These are phyloP conservation scores for Poecilia velifera DNA, from an alignment of 2,797 vertebrate species.

Conservation along the genomic window DNA sequence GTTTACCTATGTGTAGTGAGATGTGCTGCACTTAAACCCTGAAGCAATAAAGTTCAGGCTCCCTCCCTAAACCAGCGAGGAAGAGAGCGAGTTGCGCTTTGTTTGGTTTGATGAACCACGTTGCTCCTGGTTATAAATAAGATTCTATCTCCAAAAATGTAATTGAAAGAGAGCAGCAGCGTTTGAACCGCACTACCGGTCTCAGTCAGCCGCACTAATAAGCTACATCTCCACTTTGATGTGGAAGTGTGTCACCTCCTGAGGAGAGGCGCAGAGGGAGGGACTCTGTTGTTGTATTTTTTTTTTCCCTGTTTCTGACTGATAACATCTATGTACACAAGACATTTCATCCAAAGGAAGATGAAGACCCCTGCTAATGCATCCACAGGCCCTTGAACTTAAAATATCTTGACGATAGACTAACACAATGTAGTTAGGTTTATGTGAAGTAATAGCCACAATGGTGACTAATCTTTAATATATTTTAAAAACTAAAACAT, in stretches of 20 bases:
- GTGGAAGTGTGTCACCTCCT: slow-evolving; percentile 75
- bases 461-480: no score
- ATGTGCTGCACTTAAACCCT: slow-evolving; percentile 28
- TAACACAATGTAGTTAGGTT: neutral
- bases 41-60: slow-evolving; percentile 35
- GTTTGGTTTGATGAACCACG: slow-evolving; percentile 79
- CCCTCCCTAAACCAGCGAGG: slow-evolving; percentile 16
- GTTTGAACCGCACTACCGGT: slow-evolving; percentile 62
- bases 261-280: slow-evolving; percentile 54
- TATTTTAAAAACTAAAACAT: neutral
- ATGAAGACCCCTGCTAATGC: slow-evolving; percentile 3
- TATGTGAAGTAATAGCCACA: neutral
- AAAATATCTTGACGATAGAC: neutral
- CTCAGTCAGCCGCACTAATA: slow-evolving; percentile 71
- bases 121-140: slow-evolving; percentile 65
- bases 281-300: slow-evolving; percentile 21
- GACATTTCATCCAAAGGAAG: slow-evolving; percentile 41
- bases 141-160: slow-evolving; percentile 60
- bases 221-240: slow-evolving; percentile 77
- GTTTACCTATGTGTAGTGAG: slow-evolving; percentile 17
- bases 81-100: slow-evolving; percentile 32
- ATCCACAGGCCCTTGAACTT: neutral
- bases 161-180: slow-evolving; percentile 70
- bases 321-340: slow-evolving; percentile 50
- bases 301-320: slow-evolving; percentile 32